Percentiles rank a stretch among this genome's conserved stretches.
Evolutionary conservation across 30 jellyfish, hydroid and myxozoan genomes (phyloP).

Genomic region (Cassiopea xamachana): DNA sequence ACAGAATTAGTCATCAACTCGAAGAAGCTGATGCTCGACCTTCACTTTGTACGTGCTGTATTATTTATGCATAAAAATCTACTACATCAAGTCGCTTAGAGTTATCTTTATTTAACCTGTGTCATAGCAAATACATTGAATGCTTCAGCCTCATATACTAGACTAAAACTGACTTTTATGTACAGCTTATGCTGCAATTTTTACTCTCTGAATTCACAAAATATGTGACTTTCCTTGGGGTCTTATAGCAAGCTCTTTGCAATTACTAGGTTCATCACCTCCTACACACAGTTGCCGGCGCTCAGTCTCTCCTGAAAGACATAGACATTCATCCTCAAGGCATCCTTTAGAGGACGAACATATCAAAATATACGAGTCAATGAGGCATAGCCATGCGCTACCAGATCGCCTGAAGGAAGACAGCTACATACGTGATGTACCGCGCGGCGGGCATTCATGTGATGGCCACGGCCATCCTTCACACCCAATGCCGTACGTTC

Average conservation of each 20-base stretch:
- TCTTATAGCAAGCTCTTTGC: background rate
- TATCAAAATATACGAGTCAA: conserved; percentile 48
- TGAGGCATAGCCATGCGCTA: conserved; percentile 67
- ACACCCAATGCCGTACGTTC: conserved; percentile 71
- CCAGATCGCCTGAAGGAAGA: conserved; percentile 67
- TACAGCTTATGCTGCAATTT: background rate
- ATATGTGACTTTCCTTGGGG: background rate
- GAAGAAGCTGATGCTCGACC: conserved; percentile 67
- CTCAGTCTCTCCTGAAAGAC: conserved; percentile 68
- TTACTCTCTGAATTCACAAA: background rate
- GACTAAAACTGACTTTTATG: background rate
- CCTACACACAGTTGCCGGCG: conserved; percentile 67
- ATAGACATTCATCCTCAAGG: conserved; percentile 50
- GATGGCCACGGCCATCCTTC: conserved; percentile 69
- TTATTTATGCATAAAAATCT: background rate
- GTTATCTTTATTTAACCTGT: background rate
- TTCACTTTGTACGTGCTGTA: conserved; percentile 41
- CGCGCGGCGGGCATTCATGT: conserved; percentile 66
- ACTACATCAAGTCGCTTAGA: background rate
- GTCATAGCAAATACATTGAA: background rate
- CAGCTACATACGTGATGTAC: conserved; percentile 57
- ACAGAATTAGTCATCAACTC: conserved; percentile 58
- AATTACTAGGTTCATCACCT: conserved; percentile 40
- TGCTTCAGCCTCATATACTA: too few species aligned
- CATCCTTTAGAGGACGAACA: conserved; percentile 70